Evolutionary conservation across 2,113 vertebrate species (phyloP).

Genomic region (Phalacrocorax pelagicus): DNA sequence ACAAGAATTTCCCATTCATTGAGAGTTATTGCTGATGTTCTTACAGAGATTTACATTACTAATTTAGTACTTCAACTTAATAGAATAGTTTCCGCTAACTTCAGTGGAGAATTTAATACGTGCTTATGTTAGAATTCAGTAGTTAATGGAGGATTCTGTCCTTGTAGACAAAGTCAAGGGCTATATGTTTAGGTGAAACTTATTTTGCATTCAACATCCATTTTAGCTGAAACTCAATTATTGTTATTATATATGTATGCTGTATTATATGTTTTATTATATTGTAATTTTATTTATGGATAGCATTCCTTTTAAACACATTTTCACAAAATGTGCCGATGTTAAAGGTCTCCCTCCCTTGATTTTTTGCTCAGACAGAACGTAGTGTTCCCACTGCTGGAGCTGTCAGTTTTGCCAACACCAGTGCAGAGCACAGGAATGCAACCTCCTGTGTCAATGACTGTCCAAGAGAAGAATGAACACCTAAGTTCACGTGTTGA

Average conservation of each 20-base stretch:
- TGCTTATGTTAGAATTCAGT: no score
- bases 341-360: background rate
- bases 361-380: background rate
- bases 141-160: background rate
- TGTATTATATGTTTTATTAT: background rate
- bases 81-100: no score
- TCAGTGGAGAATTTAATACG: no score
- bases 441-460: background rate
- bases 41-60: no score
- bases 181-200: background rate
- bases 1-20: no score
- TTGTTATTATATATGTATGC: fast-evolving
- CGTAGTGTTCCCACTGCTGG: background rate
- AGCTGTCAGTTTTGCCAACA: background rate
- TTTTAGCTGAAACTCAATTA: background rate
- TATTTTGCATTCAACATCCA: background rate
- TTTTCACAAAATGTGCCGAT: background rate
- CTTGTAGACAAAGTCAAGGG: background rate
- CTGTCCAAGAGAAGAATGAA: background rate
- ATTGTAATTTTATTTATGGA: background rate
- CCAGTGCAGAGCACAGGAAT: background rate
- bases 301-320: background rate
- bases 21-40: no score
- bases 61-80: no score
- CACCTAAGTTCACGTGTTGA: background rate